A percentile compares a stretch with the other conserved stretches of the same genome.
These are phyloP conservation scores for Drosophila kuntzei DNA, from an alignment of 2,888 invertebrate species.

Conservation along the genomic window DNA sequence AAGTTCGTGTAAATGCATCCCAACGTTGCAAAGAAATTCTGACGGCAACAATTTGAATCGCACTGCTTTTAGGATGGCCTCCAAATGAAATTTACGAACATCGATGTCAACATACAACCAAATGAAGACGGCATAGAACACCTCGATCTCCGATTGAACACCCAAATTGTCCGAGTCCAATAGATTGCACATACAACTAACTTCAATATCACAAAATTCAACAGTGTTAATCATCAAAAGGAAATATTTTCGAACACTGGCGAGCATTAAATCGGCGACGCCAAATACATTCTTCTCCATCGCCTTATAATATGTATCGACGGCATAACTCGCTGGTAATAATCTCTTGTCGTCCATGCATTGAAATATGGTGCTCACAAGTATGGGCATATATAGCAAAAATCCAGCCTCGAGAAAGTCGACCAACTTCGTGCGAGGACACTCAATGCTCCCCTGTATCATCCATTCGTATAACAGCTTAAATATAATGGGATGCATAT, in stretches of 20 bases:
- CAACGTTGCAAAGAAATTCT: background rate
- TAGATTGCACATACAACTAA: background rate
- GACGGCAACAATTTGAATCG: slow-evolving; percentile 9
- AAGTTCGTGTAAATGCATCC: background rate
- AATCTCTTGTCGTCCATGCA: background rate
- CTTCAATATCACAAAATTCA: background rate
- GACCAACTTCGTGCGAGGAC: background rate
- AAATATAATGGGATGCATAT: background rate
- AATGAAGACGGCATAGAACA: slow-evolving; percentile 3
- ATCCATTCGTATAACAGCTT: background rate
- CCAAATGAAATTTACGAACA: background rate
- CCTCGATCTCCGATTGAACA: slow-evolving; percentile 14
- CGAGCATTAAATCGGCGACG: background rate
- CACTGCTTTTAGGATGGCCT: background rate
- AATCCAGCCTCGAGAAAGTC: background rate
- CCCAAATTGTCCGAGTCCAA: background rate
- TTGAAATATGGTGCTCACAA: background rate
- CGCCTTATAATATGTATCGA: background rate
- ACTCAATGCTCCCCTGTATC: background rate
- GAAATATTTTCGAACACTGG: background rate
- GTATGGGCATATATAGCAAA: background rate
- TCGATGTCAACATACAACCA: background rate
- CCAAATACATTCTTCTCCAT: background rate
- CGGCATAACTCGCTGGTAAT: background rate
- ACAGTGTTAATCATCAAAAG: slow-evolving; percentile 1